phyloP scores from a whole-genome alignment of 2,888 invertebrate genomes.

The Leptinotarsa juncta region DNA sequence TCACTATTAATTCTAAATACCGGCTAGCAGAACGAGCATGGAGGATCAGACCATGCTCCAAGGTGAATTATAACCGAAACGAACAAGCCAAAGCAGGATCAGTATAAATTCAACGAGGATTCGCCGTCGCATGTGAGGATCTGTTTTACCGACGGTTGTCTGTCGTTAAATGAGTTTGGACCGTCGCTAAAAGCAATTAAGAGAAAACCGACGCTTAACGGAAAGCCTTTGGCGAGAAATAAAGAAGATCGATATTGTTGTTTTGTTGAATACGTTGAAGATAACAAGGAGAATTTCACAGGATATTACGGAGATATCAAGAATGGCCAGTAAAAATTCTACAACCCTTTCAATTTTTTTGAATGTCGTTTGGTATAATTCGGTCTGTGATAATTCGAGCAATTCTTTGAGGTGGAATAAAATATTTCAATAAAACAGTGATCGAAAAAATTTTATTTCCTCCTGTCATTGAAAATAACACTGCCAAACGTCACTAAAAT shows the following conservation, averaged over 20 bases:
- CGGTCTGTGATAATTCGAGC: no score
- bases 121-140: slow-evolving; percentile 56
- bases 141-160: slow-evolving; percentile 57
- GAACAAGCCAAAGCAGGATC: slow-evolving; percentile 40
- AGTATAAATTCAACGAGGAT: slow-evolving; percentile 48
- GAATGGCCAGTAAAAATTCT: no score
- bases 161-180: slow-evolving; percentile 58
- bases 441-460: no score
- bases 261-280: no score
- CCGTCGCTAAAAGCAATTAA: slow-evolving; percentile 58
- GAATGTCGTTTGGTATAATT: no score
- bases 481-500: no score
- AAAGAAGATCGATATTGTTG: neutral
- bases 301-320: no score
- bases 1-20: neutral
- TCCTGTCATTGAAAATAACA: no score
- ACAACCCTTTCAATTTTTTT: no score
- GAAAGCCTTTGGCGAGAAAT: neutral
- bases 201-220: slow-evolving; percentile 31
- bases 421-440: no score
- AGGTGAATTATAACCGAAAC: slow-evolving; percentile 37
- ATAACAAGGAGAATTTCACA: no score
- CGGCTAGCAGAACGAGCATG: slow-evolving; percentile 5
- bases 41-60: slow-evolving; percentile 28
- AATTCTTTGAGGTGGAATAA: no score